Evolutionary conservation across 2,888 invertebrate genomes (phyloP), one percentile per base, ranked within the genome.

Genomic region (Eupeodes luniger): DNA sequence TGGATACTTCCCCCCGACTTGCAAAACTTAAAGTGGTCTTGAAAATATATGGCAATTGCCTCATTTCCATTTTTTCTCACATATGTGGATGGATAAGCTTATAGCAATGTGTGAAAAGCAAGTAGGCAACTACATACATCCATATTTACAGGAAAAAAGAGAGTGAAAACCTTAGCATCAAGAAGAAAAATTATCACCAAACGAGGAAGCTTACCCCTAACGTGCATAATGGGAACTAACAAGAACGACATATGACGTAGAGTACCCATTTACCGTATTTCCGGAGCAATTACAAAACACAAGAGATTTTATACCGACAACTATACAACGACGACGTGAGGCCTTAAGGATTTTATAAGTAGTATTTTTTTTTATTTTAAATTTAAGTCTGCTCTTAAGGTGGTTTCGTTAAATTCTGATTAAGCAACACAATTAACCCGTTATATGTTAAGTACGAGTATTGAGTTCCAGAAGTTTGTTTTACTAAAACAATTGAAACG

Each of bases 41-140:
- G 81, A 75, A 81, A 88, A 66, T 81, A 66, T 81, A 81, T 88
- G 74, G 69, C 84, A 85, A 88, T 88, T 88, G 85, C 81, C 88
- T 88, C 85, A 89, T 89, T 89, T 89, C 89, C 89, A 89, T 89
- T 79, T 78, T 55, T 59, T 72, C 84, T 57, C 86, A 86, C 85
- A 81, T 76, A 53, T 78, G 76, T 16, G 34, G 72, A 27, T 19
- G 66, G 40, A 40, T 40, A 36, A 0, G 27, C 27, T 34, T 6
- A 51, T 77, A 74, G 74, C 74, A 62, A 80, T 51, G 69, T 61
- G 40, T 64, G 44, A 70, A 47, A 55, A 47, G 40, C 59, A 69
- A 49, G 61, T 61, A 70, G 69, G 49, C 36, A 67, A 57, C n/a
- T 14, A 51, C 12, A 16, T n/a, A 74, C 16, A 16, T 5, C 36